These are phyloP conservation scores for Drosophila chauvacae DNA, from an alignment of 1,140 invertebrate genomes.

Conservation along the genomic window DNA sequence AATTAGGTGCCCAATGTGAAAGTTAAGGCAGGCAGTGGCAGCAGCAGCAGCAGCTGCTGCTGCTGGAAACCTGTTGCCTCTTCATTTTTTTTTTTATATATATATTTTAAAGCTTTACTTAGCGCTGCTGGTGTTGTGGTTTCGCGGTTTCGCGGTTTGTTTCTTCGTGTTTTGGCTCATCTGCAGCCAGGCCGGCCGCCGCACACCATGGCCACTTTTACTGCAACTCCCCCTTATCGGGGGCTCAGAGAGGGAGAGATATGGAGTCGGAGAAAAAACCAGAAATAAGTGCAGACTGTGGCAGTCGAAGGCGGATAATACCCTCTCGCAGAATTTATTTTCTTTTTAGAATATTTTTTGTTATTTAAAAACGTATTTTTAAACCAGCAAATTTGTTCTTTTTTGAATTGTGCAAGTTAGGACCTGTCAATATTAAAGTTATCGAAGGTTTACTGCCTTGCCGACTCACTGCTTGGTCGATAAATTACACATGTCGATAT, in stretches of 20 bases:
- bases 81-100: slow-evolving; percentile 10
- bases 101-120: slow-evolving; percentile 21
- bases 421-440: neutral
- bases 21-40: slow-evolving; percentile 58
- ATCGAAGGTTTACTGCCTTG: neutral
- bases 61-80: slow-evolving; percentile 66
- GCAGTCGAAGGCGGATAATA: neutral
- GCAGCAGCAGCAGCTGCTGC: slow-evolving; percentile 26
- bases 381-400: neutral
- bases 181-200: slow-evolving; percentile 49
- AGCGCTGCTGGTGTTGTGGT: slow-evolving; percentile 25
- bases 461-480: neutral
- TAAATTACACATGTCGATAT: neutral
- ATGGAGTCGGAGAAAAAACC: neutral
- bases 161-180: slow-evolving; percentile 47
- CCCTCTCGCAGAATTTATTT: neutral
- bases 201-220: slow-evolving; percentile 56
- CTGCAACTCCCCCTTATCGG: slow-evolving; percentile 49
- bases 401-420: neutral
- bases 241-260: neutral
- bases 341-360: neutral
- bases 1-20: slow-evolving; percentile 82
- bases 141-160: slow-evolving; percentile 11
- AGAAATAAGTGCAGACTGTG: neutral
- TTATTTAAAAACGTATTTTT: no score